phyloP scores from a whole-genome alignment of 2,113 vertebrate species.

The Menidia beryllina region DNA sequence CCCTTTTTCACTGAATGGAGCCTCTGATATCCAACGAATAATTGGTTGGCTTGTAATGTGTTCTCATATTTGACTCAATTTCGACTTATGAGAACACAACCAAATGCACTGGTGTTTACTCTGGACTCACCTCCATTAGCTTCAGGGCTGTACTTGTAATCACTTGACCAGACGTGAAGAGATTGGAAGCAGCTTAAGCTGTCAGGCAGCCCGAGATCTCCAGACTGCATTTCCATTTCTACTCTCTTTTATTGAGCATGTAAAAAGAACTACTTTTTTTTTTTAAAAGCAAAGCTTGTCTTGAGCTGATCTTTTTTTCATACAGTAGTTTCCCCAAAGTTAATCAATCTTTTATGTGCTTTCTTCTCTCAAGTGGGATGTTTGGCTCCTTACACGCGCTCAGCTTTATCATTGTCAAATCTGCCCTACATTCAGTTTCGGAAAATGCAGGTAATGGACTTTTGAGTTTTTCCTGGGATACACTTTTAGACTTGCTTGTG shows the following conservation, averaged over 20 bases:
- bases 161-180: conserved; percentile 42
- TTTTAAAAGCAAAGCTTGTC: conserved; percentile 45
- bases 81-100: conserved; percentile 45
- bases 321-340: conserved; percentile 27
- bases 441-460: conserved; percentile 7
- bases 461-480: background rate
- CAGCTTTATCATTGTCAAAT: conserved; percentile 47
- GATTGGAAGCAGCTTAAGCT: conserved; percentile 62
- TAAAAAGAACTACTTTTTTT: too few relatives aligned
- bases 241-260: conserved; percentile 43
- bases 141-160: conserved; percentile 11
- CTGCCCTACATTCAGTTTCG: conserved; percentile 34
- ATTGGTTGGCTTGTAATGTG: conserved; percentile 26
- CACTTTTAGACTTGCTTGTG: conserved; percentile 37
- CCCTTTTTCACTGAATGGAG: conserved; percentile 32
- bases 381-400: conserved; percentile 31
- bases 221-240: conserved; percentile 34
- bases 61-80: conserved; percentile 29
- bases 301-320: conserved; percentile 43
- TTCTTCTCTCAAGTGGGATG: conserved; percentile 31
- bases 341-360: conserved; percentile 57
- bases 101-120: conserved; percentile 24
- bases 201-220: conserved; percentile 46
- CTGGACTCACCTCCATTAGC: conserved; percentile 27
- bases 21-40: conserved; percentile 22